phyloP scores from a whole-genome alignment of 35 echinoderm and acorn worm genomes.

The Ophiothrix spiculata region DNA sequence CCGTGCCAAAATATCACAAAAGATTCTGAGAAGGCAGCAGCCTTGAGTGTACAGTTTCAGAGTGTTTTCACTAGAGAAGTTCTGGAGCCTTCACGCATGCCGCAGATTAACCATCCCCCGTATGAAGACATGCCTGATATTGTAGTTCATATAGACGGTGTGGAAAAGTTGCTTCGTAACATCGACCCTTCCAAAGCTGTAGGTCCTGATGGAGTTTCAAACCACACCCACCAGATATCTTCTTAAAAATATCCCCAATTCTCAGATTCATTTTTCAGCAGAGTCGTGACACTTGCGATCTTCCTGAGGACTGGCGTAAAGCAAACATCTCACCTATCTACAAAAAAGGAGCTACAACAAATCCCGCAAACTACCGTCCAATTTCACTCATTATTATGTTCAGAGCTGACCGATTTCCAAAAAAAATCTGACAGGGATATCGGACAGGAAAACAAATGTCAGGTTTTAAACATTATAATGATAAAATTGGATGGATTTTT shows the following conservation, averaged over 20 bases:
- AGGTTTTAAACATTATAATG: too few relatives aligned
- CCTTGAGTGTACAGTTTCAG: conserved; percentile 18
- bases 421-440: too few relatives aligned
- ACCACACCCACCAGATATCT: neutral
- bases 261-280: conserved; percentile 25
- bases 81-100: neutral
- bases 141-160: neutral
- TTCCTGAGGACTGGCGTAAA: conserved; percentile 36
- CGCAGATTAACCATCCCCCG: neutral
- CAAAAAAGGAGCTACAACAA: conserved; percentile 40
- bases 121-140: neutral
- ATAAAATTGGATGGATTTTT: too few relatives aligned
- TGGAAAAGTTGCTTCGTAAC: conserved; percentile 38
- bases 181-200: conserved; percentile 30
- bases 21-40: neutral
- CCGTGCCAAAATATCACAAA: neutral
- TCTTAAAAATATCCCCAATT: conserved; percentile 23
- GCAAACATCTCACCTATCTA: conserved; percentile 40
- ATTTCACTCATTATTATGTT: too few relatives aligned
- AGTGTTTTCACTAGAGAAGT: conserved; percentile 12
- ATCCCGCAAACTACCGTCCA: conserved; percentile 44
- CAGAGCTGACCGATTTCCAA: too few relatives aligned
- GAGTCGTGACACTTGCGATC: neutral
- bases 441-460: conserved; percentile 33
- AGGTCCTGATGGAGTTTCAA: conserved; percentile 20